Evolutionary conservation across 2,113 vertebrate genomes (phyloP), one percentile per base, ranked within the genome.

Genomic region (Glareola pratincola): DNA sequence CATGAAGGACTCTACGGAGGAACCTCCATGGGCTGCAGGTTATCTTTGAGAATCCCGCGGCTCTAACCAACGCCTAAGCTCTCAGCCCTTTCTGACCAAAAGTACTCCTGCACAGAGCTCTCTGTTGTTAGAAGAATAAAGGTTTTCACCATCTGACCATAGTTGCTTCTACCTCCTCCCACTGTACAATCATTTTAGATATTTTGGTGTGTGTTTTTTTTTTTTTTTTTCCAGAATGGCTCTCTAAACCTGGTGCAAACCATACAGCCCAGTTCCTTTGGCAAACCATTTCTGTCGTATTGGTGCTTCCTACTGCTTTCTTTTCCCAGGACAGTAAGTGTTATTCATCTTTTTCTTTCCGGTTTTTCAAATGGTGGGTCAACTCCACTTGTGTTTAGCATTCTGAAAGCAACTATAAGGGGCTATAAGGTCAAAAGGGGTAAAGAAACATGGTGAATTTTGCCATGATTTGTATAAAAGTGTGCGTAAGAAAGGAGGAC

Each of bases 271-370:
- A 1, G 53, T 59, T 60, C 59, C 32, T 72, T 27, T 47, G 41
- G 64, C 3, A 0, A 60, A 43, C 12, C 0, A 0, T 19, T 45
- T 45, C 43, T 34, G 12, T 66, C 43, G 8, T 59, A 19, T 10
- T 67, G 34, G 45, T 86, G 53, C 37, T 85, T 63, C 17, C 22
- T 62, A 22, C 54, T 59, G 43, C 43, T 32, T 67, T 34, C 9
- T 73, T 78, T 78, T 24, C 19, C 37, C 43, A 9, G 48, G 53
- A 34, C 43, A 11, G 29, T 51, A 45, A 72, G 29, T 39, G 13
- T 48, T 26, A 37, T 39, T 63, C 39, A 41, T 64, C 60, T 36
- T 50, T 57, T 71, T 81, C 41, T 89, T 78, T 56, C n/a, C 51
- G 37, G 17, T 59, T 74, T 83, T 48, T 64, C 22, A 83, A 53